phyloP scores from a whole-genome alignment of 2,888 invertebrate genomes.

The Cephus spinipes region DNA sequence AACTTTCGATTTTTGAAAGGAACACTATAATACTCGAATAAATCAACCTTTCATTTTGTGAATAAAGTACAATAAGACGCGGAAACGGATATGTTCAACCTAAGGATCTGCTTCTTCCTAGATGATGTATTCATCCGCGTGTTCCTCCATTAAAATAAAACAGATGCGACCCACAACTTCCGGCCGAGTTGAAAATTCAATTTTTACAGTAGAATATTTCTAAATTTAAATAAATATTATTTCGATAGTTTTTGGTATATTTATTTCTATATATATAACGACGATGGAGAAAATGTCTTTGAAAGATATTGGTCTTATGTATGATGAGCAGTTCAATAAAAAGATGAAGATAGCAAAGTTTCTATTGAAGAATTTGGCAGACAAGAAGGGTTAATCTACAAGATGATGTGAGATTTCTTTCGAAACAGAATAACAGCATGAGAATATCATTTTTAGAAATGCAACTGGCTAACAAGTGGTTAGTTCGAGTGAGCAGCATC shows the following conservation, averaged over 20 bases:
- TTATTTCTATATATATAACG: not conserved
- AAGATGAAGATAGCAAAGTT: slow-evolving; percentile 67
- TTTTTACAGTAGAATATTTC: slow-evolving; percentile 5
- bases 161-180: not conserved
- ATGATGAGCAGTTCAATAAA: slow-evolving; percentile 70
- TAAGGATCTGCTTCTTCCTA: not conserved
- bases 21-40: not conserved
- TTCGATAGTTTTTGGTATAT: not conserved
- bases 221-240: not conserved
- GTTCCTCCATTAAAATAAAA: not conserved
- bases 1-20: not conserved
- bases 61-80: not conserved
- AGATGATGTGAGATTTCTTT: not conserved
- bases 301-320: slow-evolving; percentile 52
- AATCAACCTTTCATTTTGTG: not conserved
- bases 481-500: slow-evolving; percentile 64
- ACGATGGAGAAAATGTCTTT: slow-evolving; percentile 35
- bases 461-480: slow-evolving; percentile 60
- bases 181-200: slow-evolving; percentile 7
- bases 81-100: not conserved
- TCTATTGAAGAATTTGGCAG: slow-evolving; percentile 64
- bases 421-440: not conserved
- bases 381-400: slow-evolving; percentile 51
- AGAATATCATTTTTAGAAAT: slow-evolving; percentile 27
- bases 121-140: not conserved